Percentiles rank a stretch among this genome's conserved stretches.
Conservation (phyloP, 35 echinoderm and acorn worm genomes). For the Diadema setosum region DNA sequence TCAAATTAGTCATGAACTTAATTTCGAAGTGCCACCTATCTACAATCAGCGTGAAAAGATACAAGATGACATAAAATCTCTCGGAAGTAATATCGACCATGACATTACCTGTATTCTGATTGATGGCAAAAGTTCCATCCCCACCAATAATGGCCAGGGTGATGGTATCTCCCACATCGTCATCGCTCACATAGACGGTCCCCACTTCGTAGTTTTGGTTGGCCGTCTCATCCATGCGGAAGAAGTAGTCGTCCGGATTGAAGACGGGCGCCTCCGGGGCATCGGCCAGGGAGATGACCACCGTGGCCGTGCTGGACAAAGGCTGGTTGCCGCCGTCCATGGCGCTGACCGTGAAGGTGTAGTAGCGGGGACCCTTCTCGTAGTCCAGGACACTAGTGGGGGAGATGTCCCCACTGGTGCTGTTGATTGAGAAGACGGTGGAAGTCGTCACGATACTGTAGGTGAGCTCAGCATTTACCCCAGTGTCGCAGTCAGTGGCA, state of each 20-base stretch:
- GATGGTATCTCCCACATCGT: conserved; percentile 49
- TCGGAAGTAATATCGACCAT: neutral
- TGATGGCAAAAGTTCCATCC: conserved; percentile 42
- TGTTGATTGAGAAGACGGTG: neutral
- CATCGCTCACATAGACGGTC: conserved; percentile 90
- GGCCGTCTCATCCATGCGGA: conserved; percentile 81
- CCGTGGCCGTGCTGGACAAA: neutral
- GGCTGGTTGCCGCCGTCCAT: neutral
- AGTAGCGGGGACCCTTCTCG: conserved; percentile 7
- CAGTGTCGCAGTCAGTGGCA: conserved; percentile 59
- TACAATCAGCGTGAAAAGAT: neutral
- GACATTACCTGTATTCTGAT: conserved; percentile 63
- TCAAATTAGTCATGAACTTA: neutral
- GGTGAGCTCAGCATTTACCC: conserved; percentile 40
- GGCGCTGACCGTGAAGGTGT: neutral
- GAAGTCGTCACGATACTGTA: conserved; percentile 13
- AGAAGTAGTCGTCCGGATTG: conserved; percentile 38
- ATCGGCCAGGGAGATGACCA: neutral
- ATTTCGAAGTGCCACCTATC: neutral
- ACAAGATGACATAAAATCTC: neutral
- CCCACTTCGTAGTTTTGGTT: conserved; percentile 50
- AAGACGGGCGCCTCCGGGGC: neutral
- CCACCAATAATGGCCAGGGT: conserved; percentile 28
- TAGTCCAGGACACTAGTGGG: neutral
- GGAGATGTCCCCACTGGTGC: neutral